Percentiles rank a stretch among this genome's conserved stretches.
These are phyloP conservation scores for Drosophila formosana DNA, from an alignment of 2,888 invertebrate species.

Conservation along the genomic window DNA sequence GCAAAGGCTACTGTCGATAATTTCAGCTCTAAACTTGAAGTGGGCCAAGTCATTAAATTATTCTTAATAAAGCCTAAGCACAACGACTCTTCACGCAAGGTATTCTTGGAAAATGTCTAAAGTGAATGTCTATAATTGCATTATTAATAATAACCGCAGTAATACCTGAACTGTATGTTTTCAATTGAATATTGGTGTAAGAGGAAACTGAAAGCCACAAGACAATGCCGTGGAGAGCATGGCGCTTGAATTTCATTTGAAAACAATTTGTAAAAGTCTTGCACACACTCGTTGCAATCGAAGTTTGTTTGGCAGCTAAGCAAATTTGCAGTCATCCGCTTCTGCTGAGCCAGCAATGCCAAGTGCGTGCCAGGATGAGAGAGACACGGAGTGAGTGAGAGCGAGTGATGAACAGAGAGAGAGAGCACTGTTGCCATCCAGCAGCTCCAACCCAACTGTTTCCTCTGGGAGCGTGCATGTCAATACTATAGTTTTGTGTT, in stretches of 20 bases:
- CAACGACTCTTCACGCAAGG: not conserved
- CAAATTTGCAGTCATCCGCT: slow-evolving; percentile 65
- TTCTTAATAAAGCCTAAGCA: slow-evolving; percentile 3
- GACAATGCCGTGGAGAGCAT: slow-evolving; percentile 29
- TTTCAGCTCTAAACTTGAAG: not conserved
- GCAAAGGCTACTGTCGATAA: not conserved
- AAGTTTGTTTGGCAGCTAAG: slow-evolving; percentile 80
- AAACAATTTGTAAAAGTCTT: slow-evolving; percentile 81
- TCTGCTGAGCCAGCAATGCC: slow-evolving; percentile 64
- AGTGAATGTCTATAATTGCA: not conserved
- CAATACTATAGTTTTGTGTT: slow-evolving; percentile 21
- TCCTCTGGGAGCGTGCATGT: slow-evolving; percentile 49
- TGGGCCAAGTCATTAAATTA: not conserved
- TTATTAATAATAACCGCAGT: not conserved
- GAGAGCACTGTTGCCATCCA: slow-evolving; percentile 37
- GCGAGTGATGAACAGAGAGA: not conserved
- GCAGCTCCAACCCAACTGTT: slow-evolving; percentile 11
- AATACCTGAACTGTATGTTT: slow-evolving; percentile 6
- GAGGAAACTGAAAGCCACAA: slow-evolving; percentile 16
- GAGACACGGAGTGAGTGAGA: not conserved
- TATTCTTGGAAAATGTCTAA: not conserved
- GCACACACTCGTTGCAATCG: slow-evolving; percentile 57
- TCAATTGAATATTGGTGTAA: slow-evolving; percentile 15
- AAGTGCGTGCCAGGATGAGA: slow-evolving; percentile 51
- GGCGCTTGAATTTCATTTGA: slow-evolving; percentile 74